Base-by-base conservation (phyloP, 2,888 invertebrate genomes). In the Nymphalis urticae region DNA sequence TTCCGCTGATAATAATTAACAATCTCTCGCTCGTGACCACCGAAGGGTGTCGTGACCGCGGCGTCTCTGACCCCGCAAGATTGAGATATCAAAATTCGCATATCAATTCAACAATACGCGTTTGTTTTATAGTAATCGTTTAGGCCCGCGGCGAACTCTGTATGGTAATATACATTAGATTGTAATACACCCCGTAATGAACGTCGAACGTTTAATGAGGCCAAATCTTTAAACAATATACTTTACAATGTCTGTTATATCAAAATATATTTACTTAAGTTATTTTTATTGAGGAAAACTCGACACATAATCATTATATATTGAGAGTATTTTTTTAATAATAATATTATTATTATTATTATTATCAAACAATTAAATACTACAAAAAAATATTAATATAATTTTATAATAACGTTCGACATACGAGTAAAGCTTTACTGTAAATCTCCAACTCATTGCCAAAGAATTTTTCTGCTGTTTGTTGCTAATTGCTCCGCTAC, bases 71-170 rank as follows among this genome's bases (percentile, higher is more conserved):
- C 90, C 89, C 84, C 72, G 71, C 81, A 86, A 42, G 91, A 92
- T 92, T 92, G 92, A 92, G 92, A 92, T 92, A 92, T 92, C 92
- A 91, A 89, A 89, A 89, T 88, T 88, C 84, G 86, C 88, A 84
- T 84, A 85, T 86, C 85, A 86, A 86, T 89, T 86, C 85, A 82
- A 84, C 85, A 80, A 79, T 86, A 84, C 82, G 82, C 79, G 79
- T 86, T 87, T 89, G 88, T 87, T 89, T 89, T 90, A 85, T 85
- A 79, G 83, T 81, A 82, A 84, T 84, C 85, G 82, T 83, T 86
- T 81, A 76, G 72, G 83, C 87, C 86, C 80, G 70, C 70, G 75
- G 85, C 42, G 85, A 70, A 70, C 58, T 68, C 59, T 71, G 68
- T 72, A 70, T 77, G 56, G 36, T 59, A 64, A 53, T 58, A 50